Percentiles rank a stretch among this genome's conserved stretches.
These are phyloP conservation scores for Thecocarcelia acutangulata DNA, from an alignment of 2,888 invertebrate genomes.

Conservation along the genomic window DNA sequence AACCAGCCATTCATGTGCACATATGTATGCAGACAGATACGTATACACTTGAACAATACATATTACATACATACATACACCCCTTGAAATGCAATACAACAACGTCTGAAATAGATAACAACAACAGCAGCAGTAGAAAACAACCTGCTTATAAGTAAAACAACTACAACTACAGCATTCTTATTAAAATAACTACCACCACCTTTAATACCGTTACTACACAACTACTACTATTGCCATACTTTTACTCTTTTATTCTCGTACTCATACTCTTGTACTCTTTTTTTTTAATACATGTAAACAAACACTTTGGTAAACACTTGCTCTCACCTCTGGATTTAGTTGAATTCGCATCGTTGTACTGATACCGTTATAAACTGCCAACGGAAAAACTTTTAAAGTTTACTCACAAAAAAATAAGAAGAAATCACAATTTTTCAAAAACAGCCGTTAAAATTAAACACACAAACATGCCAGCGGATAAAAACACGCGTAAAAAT, in stretches of 20 bases:
- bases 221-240: constrained; percentile 24
- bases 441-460: constrained; percentile 33
- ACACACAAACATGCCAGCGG: not conserved
- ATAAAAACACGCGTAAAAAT: constrained; percentile 35
- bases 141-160: constrained; percentile 26
- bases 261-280: not conserved
- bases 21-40: constrained; percentile 41
- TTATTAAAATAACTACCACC: constrained; percentile 20
- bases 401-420: not conserved
- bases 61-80: constrained; percentile 33
- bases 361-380: constrained; percentile 63
- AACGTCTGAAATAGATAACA: not conserved
- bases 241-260: constrained; percentile 26
- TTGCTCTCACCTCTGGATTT: constrained; percentile 67
- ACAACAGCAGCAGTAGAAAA: constrained; percentile 12
- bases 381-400: constrained; percentile 52
- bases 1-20: constrained; percentile 61
- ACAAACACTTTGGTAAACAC: constrained; percentile 49
- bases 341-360: constrained; percentile 68
- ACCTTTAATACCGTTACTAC: constrained; percentile 45
- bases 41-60: constrained; percentile 28
- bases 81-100: constrained; percentile 58
- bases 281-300: not conserved
- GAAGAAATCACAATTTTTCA: not conserved
- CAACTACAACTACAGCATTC: constrained; percentile 5